A percentile compares a stretch with the other conserved stretches of the same genome.
Evolutionary conservation across 2,797 vertebrate genomes (phyloP).

Genomic region (Falco novaeseelandiae): DNA sequence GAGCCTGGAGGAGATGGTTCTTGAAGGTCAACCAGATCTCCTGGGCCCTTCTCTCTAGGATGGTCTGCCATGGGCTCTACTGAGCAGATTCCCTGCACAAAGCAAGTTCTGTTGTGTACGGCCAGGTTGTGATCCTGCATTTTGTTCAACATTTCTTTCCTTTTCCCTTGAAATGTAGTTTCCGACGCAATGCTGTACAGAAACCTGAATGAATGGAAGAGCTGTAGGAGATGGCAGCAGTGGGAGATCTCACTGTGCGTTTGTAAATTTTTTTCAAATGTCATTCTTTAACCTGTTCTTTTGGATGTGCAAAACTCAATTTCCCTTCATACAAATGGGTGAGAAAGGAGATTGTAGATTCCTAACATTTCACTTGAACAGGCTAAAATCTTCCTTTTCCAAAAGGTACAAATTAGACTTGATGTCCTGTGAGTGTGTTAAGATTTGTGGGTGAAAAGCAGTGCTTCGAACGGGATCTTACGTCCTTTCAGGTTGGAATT

Average conservation of each 20-base stretch:
- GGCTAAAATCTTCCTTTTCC: not conserved
- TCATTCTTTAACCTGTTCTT: not conserved
- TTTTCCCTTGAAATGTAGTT: not conserved
- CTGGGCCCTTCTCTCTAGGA: not conserved
- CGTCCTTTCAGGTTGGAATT: accelerated
- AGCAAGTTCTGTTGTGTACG: not conserved
- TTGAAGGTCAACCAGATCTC: not conserved
- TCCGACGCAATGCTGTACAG: not conserved
- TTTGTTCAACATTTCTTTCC: not conserved
- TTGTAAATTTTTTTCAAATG: not conserved
- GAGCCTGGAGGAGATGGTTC: not conserved
- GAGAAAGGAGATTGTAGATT: not conserved
- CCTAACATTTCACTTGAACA: not conserved
- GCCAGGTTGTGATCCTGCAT: not conserved
- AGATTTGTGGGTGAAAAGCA: not conserved
- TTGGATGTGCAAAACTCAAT: not conserved
- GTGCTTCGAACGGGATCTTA: not conserved
- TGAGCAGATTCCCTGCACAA: not conserved
- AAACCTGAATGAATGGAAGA: not conserved
- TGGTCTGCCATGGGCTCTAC: not conserved
- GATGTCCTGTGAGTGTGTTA: not conserved
- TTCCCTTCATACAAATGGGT: not conserved
- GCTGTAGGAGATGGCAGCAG: not conserved
- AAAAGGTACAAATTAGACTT: not conserved
- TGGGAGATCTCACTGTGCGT: not conserved